Conservation (phyloP, 2,888 invertebrate species). For the Ormyrus labotus region DNA sequence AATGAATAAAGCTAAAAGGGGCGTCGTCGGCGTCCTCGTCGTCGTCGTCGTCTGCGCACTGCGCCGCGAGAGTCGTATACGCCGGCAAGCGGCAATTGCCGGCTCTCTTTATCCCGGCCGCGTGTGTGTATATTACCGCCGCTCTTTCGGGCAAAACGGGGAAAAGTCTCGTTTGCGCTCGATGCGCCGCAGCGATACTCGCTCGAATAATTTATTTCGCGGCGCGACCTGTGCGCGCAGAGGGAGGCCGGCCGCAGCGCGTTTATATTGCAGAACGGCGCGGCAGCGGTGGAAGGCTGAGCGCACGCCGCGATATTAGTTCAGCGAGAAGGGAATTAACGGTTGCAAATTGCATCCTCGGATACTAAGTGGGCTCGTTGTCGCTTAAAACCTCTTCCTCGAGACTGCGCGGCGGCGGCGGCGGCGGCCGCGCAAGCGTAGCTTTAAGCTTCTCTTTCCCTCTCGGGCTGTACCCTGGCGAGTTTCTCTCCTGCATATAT, state of each 20-base stretch:
- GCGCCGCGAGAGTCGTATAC: background rate
- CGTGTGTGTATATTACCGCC: background rate
- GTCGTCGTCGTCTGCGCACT: background rate
- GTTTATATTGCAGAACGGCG: constrained; percentile 15
- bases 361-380: constrained; percentile 62
- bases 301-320: constrained; percentile 57
- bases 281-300: constrained; percentile 13
- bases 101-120: background rate
- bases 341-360: constrained; percentile 62
- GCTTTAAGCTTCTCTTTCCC: constrained; percentile 30
- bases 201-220: no score
- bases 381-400: constrained; percentile 64
- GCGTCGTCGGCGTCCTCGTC: background rate
- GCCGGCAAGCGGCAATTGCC: constrained; percentile 27
- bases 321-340: constrained; percentile 59
- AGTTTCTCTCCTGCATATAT: background rate
- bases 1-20: constrained; percentile 41
- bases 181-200: background rate
- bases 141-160: background rate
- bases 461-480: constrained; percentile 3
- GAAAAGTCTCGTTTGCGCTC: constrained; percentile 11
- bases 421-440: background rate
- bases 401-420: constrained; percentile 7
- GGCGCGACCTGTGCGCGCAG: background rate
- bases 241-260: background rate